phyloP scores from a whole-genome alignment of 2,797 vertebrate species.

The Sphenodon punctatus region DNA sequence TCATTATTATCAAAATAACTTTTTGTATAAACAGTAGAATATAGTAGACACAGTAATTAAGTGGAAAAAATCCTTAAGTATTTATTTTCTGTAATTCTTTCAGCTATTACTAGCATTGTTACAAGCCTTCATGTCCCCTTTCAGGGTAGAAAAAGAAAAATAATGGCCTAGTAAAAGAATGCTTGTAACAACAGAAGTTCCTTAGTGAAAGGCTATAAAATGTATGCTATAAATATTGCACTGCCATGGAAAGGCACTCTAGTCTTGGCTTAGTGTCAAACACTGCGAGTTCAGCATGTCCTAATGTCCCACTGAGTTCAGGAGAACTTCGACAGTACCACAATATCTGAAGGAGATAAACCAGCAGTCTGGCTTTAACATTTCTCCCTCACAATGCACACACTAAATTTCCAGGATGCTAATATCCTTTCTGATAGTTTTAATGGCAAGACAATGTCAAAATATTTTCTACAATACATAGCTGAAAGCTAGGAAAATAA shows the following conservation, averaged over 20 bases:
- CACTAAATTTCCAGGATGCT: background rate
- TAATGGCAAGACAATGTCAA: background rate
- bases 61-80: background rate
- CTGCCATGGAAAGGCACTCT: slow-evolving; percentile 38
- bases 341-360: background rate
- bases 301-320: slow-evolving; percentile 9
- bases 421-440: background rate
- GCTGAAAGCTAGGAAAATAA: background rate
- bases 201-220: background rate
- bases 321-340: background rate
- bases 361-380: background rate
- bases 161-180: background rate
- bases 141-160: background rate
- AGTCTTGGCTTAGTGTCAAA: slow-evolving; percentile 51
- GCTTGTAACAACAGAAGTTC: background rate
- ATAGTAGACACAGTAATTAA: background rate
- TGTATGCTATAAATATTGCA: background rate
- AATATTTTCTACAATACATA: background rate
- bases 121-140: background rate
- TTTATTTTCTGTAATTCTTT: background rate
- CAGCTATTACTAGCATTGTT: background rate
- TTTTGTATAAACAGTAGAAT: background rate
- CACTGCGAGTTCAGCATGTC: slow-evolving; percentile 19
- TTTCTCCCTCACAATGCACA: background rate
- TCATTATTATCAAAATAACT: background rate